Evolutionary conservation across 2,113 vertebrate genomes (phyloP).

Genomic region (Pogona vitticeps): DNA sequence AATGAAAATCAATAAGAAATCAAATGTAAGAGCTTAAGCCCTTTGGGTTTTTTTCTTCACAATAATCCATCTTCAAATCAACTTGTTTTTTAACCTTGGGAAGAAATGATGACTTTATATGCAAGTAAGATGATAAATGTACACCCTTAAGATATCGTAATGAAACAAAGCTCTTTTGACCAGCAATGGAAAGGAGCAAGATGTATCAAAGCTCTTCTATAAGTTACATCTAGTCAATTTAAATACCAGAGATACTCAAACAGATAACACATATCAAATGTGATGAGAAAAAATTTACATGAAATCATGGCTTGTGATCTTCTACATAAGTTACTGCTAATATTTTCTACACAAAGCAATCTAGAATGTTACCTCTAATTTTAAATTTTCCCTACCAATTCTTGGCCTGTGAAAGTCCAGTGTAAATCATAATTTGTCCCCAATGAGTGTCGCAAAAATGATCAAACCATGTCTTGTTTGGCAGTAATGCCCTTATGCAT

Average conservation of each 20-base stretch:
- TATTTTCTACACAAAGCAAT: background rate
- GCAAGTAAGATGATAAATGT: background rate
- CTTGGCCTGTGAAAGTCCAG: background rate
- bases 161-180: too few relatives aligned
- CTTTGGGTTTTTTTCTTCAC: constrained; percentile 53
- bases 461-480: background rate
- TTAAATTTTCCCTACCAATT: background rate
- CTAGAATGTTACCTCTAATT: background rate
- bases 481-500: too few relatives aligned
- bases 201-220: constrained; percentile 46
- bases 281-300: background rate
- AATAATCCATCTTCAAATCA: constrained; percentile 45
- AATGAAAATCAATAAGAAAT: constrained; percentile 74
- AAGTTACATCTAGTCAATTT: background rate
- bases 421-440: background rate
- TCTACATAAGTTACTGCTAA: background rate
- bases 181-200: constrained; percentile 33
- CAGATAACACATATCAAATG: background rate
- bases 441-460: background rate
- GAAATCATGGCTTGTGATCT: background rate
- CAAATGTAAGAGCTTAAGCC: constrained; percentile 63
- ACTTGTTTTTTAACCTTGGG: constrained; percentile 60
- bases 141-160: constrained; percentile 21
- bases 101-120: constrained; percentile 37
- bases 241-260: constrained; percentile 2